Evolutionary conservation across 2,888 invertebrate genomes (phyloP).

Genomic region (Liodrosophila aerea): DNA sequence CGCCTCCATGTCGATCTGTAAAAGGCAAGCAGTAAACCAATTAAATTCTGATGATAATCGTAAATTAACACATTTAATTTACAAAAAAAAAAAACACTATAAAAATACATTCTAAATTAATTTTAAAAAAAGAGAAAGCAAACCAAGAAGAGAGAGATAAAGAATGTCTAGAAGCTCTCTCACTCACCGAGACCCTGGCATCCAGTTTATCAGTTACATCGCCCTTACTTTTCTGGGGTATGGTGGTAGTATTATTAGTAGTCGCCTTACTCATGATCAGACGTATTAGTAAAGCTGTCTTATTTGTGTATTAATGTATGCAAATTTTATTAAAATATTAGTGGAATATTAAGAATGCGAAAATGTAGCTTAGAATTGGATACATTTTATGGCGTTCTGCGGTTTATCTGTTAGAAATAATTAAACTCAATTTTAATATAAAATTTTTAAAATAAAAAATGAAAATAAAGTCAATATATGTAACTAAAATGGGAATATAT

Average conservation of each 20-base stretch:
- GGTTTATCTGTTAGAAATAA: too few relatives aligned
- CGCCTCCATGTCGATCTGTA: slow-evolving; percentile 88
- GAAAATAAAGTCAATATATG: too few relatives aligned
- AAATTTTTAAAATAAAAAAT: too few relatives aligned
- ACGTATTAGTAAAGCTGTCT: slow-evolving; percentile 4
- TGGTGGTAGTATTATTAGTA: slow-evolving; percentile 32
- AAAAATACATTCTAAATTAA: too few relatives aligned
- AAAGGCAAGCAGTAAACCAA: neutral
- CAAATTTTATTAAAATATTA: slow-evolving; percentile 4
- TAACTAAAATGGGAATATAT: too few relatives aligned
- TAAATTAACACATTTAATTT: neutral
- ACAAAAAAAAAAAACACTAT: neutral
- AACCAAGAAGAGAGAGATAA: neutral
- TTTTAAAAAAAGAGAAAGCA: slow-evolving; percentile 5
- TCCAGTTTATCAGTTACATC: slow-evolving; percentile 72
- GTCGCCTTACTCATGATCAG: slow-evolving; percentile 51
- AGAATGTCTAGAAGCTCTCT: neutral
- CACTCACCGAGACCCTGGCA: slow-evolving; percentile 78
- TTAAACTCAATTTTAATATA: too few relatives aligned
- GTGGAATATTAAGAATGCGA: neutral
- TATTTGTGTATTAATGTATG: slow-evolving; percentile 9
- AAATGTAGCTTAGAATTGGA: neutral
- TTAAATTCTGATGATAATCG: slow-evolving; percentile 8
- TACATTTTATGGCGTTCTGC: too few relatives aligned
- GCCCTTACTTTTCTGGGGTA: slow-evolving; percentile 41